Conservation (phyloP, 2,888 invertebrate genomes). For the Pyrgus malvae region DNA sequence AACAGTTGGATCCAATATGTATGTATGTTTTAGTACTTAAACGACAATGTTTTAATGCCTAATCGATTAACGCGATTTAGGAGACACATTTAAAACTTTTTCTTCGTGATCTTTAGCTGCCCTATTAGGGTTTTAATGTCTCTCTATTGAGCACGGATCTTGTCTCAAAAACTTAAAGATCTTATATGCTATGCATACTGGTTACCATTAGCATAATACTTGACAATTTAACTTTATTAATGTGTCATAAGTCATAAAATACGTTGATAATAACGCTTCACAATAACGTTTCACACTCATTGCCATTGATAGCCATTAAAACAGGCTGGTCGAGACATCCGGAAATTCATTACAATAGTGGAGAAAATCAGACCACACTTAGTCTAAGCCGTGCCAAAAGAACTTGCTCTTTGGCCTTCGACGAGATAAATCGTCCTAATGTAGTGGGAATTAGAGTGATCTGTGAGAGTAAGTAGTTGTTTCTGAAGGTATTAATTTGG, state of each 20-base stretch:
- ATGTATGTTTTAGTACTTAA: not conserved
- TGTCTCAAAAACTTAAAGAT: no score
- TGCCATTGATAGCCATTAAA: slow-evolving; percentile 35
- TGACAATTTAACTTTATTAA: no score
- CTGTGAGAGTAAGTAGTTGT: not conserved
- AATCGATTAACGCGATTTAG: no score
- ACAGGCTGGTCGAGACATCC: slow-evolving; percentile 32
- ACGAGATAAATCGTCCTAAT: slow-evolving; percentile 15
- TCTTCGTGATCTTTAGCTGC: no score
- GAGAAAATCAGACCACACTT: slow-evolving; percentile 34
- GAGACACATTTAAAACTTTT: no score
- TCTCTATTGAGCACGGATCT: no score
- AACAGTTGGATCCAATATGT: slow-evolving; percentile 16
- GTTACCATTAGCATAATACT: no score
- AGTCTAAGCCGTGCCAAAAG: slow-evolving; percentile 29
- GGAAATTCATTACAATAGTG: slow-evolving; percentile 40
- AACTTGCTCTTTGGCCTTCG: slow-evolving; percentile 18
- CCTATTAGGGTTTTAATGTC: no score
- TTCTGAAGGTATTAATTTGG: not conserved
- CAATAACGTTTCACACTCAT: no score
- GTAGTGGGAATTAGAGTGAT: slow-evolving; percentile 2
- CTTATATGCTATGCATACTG: no score
- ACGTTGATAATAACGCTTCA: no score
- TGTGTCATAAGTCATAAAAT: no score
- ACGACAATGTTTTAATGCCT: not conserved